phyloP scores from a whole-genome alignment of 1,140 invertebrate genomes.

The Phymorhynchus buccinoides region DNA sequence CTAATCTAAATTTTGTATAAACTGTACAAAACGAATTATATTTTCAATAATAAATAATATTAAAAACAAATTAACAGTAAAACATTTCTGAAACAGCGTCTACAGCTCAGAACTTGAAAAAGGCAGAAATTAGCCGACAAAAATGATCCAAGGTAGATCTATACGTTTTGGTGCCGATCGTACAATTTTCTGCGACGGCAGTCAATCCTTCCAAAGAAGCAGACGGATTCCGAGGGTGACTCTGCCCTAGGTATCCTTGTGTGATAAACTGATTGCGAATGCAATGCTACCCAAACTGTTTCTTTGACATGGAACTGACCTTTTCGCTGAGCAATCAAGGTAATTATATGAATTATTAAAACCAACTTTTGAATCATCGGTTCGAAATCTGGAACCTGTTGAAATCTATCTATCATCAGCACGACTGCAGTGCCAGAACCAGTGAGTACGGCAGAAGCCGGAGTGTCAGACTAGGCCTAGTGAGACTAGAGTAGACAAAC shows the following conservation, averaged over 20 bases:
- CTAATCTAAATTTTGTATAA: neutral
- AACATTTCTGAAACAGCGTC: no score
- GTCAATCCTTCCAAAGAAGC: neutral
- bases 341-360: neutral
- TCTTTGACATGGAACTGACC: neutral
- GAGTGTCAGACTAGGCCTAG: no score
- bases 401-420: no score
- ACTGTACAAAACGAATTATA: neutral
- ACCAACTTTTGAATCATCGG: no score
- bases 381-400: no score
- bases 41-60: no score
- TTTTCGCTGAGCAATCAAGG: neutral
- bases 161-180: neutral
- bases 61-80: no score
- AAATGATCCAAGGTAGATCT: neutral
- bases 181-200: neutral
- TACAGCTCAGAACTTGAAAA: no score
- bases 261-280: neutral
- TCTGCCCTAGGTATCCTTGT: no score
- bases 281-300: neutral
- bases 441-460: no score
- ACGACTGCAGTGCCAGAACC: no score
- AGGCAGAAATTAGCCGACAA: neutral
- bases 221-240: neutral
- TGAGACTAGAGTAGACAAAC: no score